Evolutionary conservation across 1,140 invertebrate genomes (phyloP), one percentile per base, ranked within the genome.

Genomic region (Drosophila sucinea): DNA sequence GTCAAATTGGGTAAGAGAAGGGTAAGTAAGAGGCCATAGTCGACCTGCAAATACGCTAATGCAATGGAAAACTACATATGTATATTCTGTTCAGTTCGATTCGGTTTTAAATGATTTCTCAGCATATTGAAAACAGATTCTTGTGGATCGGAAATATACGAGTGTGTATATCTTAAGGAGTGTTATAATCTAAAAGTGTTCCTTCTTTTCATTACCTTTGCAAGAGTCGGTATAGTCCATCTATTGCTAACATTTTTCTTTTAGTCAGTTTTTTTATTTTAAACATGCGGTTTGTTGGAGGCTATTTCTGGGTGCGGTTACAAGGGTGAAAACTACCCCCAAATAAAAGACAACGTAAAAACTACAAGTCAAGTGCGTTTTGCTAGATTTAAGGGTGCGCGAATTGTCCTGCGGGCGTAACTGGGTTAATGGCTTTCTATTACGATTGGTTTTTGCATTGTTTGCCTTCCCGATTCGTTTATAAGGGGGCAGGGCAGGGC

Each of bases 391-490:
- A 33, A 27, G 11, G 23, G 4, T 32, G 17, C 8, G 8, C 30
- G 25, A 60, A 25, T 66, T 60, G 44, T 25, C 66, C 71, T 41
- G 63, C 35, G 55, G 58, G 38, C 32, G 27, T 64, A 81, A 77
- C 64, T 81, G 78, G 79, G 78, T 81, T 81, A 81, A 81, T 81
- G 79, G 78, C 60, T 81, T 80, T 55, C 64, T 32, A 60, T 66
- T 72, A 70, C 76, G 77, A 81, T 81, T 81, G 72, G 70, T 66
- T 73, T 67, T 79, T 3, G 67, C 56, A 60, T 57, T 81, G 64
- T 80, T 81, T 81, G 44, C 54, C 30, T 64, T 58, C 56, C 33
- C 61, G 44, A 71, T 70, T 67, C 23, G 17, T 29, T 23, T 63
- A 6, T n/a, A 3, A 38, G 3, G 3, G 10, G 35, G 8, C 35